A percentile compares a stretch with the other conserved stretches of the same genome.
phyloP scores from a whole-genome alignment of 2,797 vertebrate species.

The Cephalopachus bancanus region DNA sequence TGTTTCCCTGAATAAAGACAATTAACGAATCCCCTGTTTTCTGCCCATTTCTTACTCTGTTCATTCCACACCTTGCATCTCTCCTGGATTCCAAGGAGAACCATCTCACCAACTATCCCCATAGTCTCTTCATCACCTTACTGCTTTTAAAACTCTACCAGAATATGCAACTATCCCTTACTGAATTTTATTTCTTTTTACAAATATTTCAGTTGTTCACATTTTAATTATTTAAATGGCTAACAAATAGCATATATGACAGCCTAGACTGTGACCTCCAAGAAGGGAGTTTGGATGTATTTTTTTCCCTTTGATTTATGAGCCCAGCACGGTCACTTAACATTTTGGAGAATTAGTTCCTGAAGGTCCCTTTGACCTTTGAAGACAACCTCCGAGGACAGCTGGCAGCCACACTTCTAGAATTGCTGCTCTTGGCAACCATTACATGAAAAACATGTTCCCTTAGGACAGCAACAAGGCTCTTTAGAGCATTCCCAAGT shows the following conservation, averaged over 20 bases:
- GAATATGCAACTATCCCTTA: neutral
- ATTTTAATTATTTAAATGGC: neutral
- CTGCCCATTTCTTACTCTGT: neutral
- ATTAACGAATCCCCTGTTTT: neutral
- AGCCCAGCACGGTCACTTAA: neutral
- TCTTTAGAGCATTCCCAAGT: neutral
- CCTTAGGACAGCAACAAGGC: neutral
- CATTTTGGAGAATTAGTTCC: neutral
- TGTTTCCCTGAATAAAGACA: neutral
- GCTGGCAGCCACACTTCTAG: neutral
- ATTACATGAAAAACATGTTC: neutral
- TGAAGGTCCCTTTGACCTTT: slow-evolving; percentile 2
- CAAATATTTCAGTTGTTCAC: neutral
- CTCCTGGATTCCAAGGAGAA: neutral
- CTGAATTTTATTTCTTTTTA: slow-evolving; percentile 3
- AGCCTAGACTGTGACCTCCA: neutral
- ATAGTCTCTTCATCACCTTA: neutral
- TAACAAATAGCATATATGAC: neutral
- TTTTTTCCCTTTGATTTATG: neutral
- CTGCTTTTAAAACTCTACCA: neutral
- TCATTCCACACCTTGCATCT: neutral
- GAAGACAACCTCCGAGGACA: neutral
- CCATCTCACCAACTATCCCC: neutral
- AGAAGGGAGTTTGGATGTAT: neutral
- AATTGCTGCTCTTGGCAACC: neutral